phyloP scores from a whole-genome alignment of 2,888 invertebrate species.

The Camponotus fellah region DNA sequence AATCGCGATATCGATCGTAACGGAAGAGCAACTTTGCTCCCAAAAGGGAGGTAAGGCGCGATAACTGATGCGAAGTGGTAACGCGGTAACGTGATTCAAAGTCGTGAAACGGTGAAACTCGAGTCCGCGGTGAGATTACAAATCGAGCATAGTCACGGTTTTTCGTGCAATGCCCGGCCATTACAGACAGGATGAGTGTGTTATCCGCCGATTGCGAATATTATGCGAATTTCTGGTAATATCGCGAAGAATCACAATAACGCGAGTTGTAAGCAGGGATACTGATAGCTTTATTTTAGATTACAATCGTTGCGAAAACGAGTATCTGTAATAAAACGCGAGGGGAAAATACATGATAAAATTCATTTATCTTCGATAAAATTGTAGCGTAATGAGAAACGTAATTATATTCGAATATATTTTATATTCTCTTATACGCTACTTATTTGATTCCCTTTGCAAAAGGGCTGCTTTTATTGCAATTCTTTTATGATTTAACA shows the following conservation, averaged over 20 bases:
- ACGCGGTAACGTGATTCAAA: conserved; percentile 66
- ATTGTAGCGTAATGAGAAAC: not conserved
- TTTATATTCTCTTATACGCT: not conserved
- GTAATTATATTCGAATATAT: not conserved
- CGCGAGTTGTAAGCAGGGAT: not conserved
- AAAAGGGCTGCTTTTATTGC: not conserved
- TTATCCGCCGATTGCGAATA: conserved; percentile 51
- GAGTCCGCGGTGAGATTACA: conserved; percentile 59
- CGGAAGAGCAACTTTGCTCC: conserved; percentile 48
- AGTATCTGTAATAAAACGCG: not conserved
- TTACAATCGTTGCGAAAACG: not conserved
- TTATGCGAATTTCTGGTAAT: conserved; percentile 44
- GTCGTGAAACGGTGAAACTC: conserved; percentile 62
- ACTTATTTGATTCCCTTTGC: not conserved
- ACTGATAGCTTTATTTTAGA: conserved; percentile 26
- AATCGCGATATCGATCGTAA: conserved; percentile 53
- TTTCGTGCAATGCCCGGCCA: conserved; percentile 54
- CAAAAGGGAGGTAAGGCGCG: conserved; percentile 52
- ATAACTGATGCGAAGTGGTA: conserved; percentile 64
- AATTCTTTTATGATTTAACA: not conserved
- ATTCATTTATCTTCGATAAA: not conserved
- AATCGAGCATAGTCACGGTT: conserved; percentile 66
- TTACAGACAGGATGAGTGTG: conserved; percentile 49
- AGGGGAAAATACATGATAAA: not conserved
- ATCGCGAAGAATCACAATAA: conserved; percentile 23